Conservation (phyloP, 2,797 vertebrate genomes). For the Pogoniulus pusillus region DNA sequence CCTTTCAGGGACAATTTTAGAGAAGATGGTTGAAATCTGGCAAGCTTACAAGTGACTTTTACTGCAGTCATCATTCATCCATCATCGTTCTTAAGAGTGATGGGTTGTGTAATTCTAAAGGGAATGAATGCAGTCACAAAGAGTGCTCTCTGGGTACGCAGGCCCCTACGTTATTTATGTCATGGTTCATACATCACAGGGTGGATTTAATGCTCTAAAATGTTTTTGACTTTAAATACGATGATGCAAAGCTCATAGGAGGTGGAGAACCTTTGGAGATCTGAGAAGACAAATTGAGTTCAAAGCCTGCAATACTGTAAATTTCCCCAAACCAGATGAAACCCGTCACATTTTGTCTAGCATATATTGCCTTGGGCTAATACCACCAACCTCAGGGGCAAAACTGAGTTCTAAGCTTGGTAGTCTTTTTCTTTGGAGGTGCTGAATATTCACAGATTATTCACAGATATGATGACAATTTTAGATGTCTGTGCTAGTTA, state of each 20-base stretch:
- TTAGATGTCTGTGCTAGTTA: no score
- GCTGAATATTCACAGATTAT: conserved; percentile 9
- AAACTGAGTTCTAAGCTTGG: not conserved
- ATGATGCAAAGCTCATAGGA: conserved; percentile 39
- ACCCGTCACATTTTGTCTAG: not conserved
- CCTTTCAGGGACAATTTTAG: conserved; percentile 57
- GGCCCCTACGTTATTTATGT: conserved; percentile 53
- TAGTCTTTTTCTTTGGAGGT: not conserved
- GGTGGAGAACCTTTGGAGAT: conserved; percentile 31
- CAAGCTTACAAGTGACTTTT: conserved; percentile 64
- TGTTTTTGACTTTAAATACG: conserved; percentile 40
- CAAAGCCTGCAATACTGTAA: not conserved
- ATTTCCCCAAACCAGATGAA: conserved; percentile 30
- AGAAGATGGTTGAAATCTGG: conserved; percentile 54
- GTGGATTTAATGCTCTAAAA: conserved; percentile 48
- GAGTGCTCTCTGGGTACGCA: conserved; percentile 28
- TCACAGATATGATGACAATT: not conserved
- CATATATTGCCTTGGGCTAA: conserved; percentile 2
- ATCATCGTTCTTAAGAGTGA: conserved; percentile 57
- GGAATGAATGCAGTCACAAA: conserved; percentile 38
- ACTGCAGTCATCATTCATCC: conserved; percentile 55
- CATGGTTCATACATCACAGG: conserved; percentile 43
- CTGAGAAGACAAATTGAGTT: conserved; percentile 37
- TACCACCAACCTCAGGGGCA: not conserved
- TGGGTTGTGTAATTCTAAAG: conserved; percentile 58